Evolutionary conservation across 2,113 vertebrate genomes (phyloP).

Genomic region (Atractosteus spatula): DNA sequence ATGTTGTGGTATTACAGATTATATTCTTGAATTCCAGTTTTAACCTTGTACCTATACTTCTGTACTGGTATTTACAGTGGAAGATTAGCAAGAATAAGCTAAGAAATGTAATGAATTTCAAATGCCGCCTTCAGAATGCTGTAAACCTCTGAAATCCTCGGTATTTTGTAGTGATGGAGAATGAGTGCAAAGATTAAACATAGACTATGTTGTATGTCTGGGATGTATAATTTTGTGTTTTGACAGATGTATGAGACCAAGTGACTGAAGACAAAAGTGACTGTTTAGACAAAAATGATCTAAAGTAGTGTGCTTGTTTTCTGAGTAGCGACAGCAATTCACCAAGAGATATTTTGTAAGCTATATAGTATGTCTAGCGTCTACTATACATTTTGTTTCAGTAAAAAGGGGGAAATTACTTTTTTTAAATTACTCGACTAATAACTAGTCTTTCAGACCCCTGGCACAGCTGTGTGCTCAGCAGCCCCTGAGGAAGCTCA

Average conservation of each 20-base stretch:
- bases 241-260: not conserved
- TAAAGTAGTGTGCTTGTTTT: not conserved
- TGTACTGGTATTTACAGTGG: no score
- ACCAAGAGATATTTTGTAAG: not conserved
- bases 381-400: not conserved
- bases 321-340: not conserved
- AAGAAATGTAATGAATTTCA: no score
- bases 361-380: not conserved
- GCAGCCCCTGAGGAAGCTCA: no score
- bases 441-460: no score
- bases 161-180: not conserved
- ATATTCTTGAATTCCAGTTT: no score
- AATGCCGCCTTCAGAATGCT: no score
- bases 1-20: no score
- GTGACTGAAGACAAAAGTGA: not conserved
- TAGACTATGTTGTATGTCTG: no score
- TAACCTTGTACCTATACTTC: no score
- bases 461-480: no score
- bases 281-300: not conserved
- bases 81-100: no score
- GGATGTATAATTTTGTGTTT: not conserved
- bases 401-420: not conserved
- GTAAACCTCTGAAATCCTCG: no score
- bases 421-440: not conserved
- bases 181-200: not conserved